Base-by-base conservation (phyloP, 2,113 vertebrate species). In the Leucopsar rothschildi region DNA sequence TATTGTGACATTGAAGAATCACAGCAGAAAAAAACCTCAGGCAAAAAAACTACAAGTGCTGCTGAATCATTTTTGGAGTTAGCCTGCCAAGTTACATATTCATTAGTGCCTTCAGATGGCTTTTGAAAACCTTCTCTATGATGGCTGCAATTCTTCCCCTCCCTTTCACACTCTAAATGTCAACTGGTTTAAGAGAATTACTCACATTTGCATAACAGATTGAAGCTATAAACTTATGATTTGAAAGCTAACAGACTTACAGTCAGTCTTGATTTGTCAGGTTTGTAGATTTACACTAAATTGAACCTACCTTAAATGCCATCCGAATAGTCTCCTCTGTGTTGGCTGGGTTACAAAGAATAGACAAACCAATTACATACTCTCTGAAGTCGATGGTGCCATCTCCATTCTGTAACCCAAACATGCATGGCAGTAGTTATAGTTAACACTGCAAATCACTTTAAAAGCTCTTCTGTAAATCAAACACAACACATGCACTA, bases 371-470 rank as follows among this genome's bases (percentile, higher is more conserved):
- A 47, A 99, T 99, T 10, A 99, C 99, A 40, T 99, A 99, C 95
- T 99, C 99, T 96, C 99, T 98, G 98, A 99, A 99, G 97, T 99
- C 99, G 5, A 99, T 99, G 87, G 98, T 99, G 94, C 99, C 99
- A 49, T 99, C 99, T 19, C 98, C 98, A 52, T 99, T 98, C 99
- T 99, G 96, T 24, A 93, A 66, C 49, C 79, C 90, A 95, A 94
- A 85, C 24, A 94, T 3, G 8, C 73, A 82, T 2, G 25, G 80
- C 55, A 69, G 60, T 70, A 77, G 95, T 93, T 77, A 70, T 2
- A 64, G 63, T 29, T 84, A 53, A 73, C 31, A 65, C 13, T 37
- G 42, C 42, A 78, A 50, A 82, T 81, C 33, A 53, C 56, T 66
- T 78, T 28, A 81, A 44, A 82, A 72, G 61, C 64, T 35, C 3